Evolutionary conservation across 2,888 invertebrate genomes (phyloP).

Genomic region (Cancer borealis): DNA sequence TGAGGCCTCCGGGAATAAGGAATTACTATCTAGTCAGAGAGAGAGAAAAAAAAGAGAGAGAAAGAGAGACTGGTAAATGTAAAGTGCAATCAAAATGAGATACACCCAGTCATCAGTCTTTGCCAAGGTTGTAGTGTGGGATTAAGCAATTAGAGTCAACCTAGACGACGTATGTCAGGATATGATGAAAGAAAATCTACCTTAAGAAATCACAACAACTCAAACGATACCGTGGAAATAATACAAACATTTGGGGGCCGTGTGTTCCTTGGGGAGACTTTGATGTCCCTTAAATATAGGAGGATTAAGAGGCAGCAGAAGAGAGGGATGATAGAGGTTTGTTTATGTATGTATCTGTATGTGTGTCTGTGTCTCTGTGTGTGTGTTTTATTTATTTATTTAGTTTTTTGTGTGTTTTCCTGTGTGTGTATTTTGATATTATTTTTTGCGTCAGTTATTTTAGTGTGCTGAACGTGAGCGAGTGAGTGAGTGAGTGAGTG

Average conservation of each 20-base stretch:
- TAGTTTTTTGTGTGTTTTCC: background rate
- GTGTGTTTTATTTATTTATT: background rate
- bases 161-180: background rate
- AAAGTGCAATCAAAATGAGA: background rate
- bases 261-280: background rate
- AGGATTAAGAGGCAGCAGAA: background rate
- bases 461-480: background rate
- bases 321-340: background rate
- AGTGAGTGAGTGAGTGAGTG: background rate
- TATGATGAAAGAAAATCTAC: background rate
- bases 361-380: background rate
- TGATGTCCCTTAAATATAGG: background rate
- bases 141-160: background rate
- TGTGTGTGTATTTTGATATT: background rate
- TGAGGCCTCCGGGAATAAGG: background rate
- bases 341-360: background rate
- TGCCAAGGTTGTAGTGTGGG: background rate
- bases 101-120: background rate
- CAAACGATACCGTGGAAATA: background rate
- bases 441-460: too few species aligned
- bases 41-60: background rate
- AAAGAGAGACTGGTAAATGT: background rate
- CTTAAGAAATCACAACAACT: background rate
- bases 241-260: background rate
- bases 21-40: background rate